Evolutionary conservation across 2,113 vertebrate genomes (phyloP).

Genomic region (Rafetus swinhoei): DNA sequence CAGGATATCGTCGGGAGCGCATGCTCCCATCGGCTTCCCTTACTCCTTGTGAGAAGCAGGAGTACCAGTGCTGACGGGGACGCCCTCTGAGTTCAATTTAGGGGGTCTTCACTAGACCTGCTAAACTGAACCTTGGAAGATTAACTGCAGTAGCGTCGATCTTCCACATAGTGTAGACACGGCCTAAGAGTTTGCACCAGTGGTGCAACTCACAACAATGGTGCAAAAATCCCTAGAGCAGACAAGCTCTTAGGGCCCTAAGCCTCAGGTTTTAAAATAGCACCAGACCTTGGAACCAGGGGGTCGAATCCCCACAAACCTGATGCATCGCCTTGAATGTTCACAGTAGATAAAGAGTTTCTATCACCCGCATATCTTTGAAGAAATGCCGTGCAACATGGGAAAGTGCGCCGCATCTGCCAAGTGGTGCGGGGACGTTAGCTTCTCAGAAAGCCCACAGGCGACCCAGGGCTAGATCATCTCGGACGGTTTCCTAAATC

Average conservation of each 20-base stretch:
- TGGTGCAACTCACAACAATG: background rate
- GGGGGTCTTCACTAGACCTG: no score
- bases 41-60: no score
- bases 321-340: background rate
- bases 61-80: no score
- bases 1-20: no score
- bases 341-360: background rate
- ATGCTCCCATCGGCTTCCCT: no score
- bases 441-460: background rate
- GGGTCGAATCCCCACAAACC: background rate
- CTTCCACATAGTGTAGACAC: no score
- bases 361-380: background rate
- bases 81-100: no score
- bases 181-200: background rate
- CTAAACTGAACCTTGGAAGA: no score
- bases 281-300: background rate
- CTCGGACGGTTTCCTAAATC: background rate
- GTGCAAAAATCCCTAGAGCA: background rate
- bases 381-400: background rate
- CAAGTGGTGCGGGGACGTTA: background rate
- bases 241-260: background rate
- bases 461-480: background rate
- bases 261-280: background rate
- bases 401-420: background rate
- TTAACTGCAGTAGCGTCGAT: no score